Conservation (phyloP, 2,888 invertebrate genomes). For the Dryomyza anilis region DNA sequence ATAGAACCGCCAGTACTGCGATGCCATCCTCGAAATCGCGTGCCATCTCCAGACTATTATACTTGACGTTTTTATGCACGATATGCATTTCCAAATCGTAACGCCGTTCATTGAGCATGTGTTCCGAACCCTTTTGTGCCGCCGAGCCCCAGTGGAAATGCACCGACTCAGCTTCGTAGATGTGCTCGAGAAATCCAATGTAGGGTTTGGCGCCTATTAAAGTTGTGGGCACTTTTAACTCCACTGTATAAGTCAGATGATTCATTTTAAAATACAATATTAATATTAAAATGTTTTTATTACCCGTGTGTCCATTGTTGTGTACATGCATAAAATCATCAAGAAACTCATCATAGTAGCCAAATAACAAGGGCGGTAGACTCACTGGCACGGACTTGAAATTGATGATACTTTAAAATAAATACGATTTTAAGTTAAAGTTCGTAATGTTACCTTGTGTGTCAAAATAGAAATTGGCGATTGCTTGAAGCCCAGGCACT, state of each 20-base stretch:
- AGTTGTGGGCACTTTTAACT: slow-evolving; percentile 46
- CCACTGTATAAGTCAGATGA: slow-evolving; percentile 37
- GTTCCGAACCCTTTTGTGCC: slow-evolving; percentile 70
- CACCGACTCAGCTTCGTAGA: slow-evolving; percentile 47
- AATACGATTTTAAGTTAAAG: neutral
- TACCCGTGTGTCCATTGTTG: slow-evolving; percentile 73
- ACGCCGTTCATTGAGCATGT: slow-evolving; percentile 57
- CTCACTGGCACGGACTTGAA: slow-evolving; percentile 38
- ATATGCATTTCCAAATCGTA: slow-evolving; percentile 70
- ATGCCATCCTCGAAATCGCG: slow-evolving; percentile 64
- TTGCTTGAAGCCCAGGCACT: slow-evolving; percentile 70
- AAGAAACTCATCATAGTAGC: slow-evolving; percentile 69
- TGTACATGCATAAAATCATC: slow-evolving; percentile 66
- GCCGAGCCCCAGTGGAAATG: slow-evolving; percentile 75
- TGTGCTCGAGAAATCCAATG: slow-evolving; percentile 41
- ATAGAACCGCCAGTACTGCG: slow-evolving; percentile 69
- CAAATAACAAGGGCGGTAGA: slow-evolving; percentile 67
- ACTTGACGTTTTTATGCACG: slow-evolving; percentile 69
- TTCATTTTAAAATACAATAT: neutral
- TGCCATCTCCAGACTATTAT: slow-evolving; percentile 64
- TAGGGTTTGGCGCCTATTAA: slow-evolving; percentile 43
- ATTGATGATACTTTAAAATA: neutral
- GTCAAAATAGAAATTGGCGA: slow-evolving; percentile 62
- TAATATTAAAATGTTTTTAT: slow-evolving; percentile 2
- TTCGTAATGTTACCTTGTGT: slow-evolving; percentile 42